Evolutionary conservation across 2,888 invertebrate species (phyloP), one percentile per base, ranked within the genome.

Genomic region (Tenthredo scrophulariae): DNA sequence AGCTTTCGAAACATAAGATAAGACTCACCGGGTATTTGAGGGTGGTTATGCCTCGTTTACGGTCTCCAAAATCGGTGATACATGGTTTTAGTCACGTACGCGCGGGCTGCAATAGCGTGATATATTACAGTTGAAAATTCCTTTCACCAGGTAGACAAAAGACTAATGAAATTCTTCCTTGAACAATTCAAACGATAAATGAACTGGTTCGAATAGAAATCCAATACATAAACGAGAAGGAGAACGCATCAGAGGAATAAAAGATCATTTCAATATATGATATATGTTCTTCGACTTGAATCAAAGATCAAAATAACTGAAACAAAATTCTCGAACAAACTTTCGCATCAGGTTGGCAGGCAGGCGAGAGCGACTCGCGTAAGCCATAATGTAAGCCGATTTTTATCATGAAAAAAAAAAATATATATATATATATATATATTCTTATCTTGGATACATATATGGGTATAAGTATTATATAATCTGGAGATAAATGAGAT

Each of bases 1-100:
- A 67, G 33, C 67, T 67, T 67, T 67, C 74, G 43, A 43, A 74
- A 43, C 40, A 74, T 74, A 43, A 43, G 74, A 43, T 43, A 74
- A 43, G 74, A 43, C 43, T 74, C 18, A 5, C 40, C 10, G n/a
- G n/a, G n/a, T 43, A 22, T 43, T 40, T 22, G 74, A 26, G 40
- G 40, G 26, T 43, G 43, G 40, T n/a, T 43, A 43, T 43, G 22
- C 22, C 18, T 74, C 22, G 33, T 74, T 74, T 40, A 74, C 22
- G 74, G 18, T 43, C 40, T 18, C 29, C 43, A 74, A 74, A 74
- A 40, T 43, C 74, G 40, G 9, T 74, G 22, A 22, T 22, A 43
- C 43, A 74, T 74, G 43, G 74, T 26, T 74, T 43, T 43, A 22
- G 74, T 74, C 74, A 74, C 74, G 74, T 74, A 74, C 67, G 18